Base-by-base conservation (phyloP, 2,113 vertebrate genomes). In the Mus spicilegus region DNA sequence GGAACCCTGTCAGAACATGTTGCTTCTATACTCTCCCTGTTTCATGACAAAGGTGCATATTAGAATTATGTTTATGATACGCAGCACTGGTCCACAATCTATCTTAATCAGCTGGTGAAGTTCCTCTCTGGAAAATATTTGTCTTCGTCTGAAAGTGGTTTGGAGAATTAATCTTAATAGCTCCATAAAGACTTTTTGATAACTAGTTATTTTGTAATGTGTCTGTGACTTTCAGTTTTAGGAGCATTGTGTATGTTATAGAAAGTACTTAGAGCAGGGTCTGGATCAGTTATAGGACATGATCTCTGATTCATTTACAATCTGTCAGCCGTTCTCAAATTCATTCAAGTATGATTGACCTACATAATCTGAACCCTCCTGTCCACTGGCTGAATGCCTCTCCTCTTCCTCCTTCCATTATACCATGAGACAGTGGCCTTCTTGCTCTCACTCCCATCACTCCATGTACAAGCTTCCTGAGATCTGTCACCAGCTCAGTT, bases 191-290 rank as follows among this genome's bases (percentile, higher is more conserved):
- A 6, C 39, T 5, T 93, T 92, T 82, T 58, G 93, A n/a, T 81
- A 58, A 72, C n/a, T 69, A 90, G 46, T 39, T 90, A 89, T 84
- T 85, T 26, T 73, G 19, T 46, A 87, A 81, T 87, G 49, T 92
- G 17, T 12, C 63, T 73, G 8, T 16, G 54, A 90, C 10, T 63
- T 92, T 17, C 9, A 3, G 61, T 77, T 61, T 94, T 82, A 26
- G 73, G 36, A 88, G 20, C 54, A 78, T 78, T 69, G 42, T 1
- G 22, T n/a, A 87, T 87, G 49, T 9, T 90, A 73, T 13, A 3
- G 24, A 56, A 93, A 72, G n/a, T 70, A n/a, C 8, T 77, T 56
- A 42, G 4, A 82, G 58, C 33, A 85, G 39, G 28, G 11, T 3
- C 75, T 61, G 61, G 51, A 36, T 49, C 81, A 54, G 58, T 96